phyloP scores from a whole-genome alignment of 2,888 invertebrate species.

The Drosophila meridiana region DNA sequence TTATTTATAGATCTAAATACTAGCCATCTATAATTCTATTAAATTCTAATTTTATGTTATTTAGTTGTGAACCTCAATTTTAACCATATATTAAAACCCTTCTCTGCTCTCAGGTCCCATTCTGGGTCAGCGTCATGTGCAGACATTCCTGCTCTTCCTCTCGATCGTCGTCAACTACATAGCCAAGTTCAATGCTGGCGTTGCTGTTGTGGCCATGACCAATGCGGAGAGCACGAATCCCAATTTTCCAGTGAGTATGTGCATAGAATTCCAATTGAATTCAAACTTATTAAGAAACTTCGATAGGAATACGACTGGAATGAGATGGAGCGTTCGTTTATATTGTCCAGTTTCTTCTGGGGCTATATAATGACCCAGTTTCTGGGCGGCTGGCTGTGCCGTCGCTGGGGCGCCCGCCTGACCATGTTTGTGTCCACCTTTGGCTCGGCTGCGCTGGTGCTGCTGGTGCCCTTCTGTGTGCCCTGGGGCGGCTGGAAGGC shows the following conservation, averaged over 20 bases:
- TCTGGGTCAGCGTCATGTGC: slow-evolving; percentile 88
- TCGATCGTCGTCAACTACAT: slow-evolving; percentile 88
- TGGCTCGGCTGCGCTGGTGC: slow-evolving; percentile 88
- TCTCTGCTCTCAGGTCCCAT: slow-evolving; percentile 81
- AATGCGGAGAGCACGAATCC: slow-evolving; percentile 86
- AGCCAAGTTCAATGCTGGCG: slow-evolving; percentile 89
- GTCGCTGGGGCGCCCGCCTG: slow-evolving; percentile 89
- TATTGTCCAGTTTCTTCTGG: slow-evolving; percentile 92
- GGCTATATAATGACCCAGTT: slow-evolving; percentile 89
- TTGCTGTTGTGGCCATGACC: slow-evolving; percentile 91
- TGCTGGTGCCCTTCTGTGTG: slow-evolving; percentile 89
- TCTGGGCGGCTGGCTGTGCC: slow-evolving; percentile 89
- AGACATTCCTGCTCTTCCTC: slow-evolving; percentile 87
- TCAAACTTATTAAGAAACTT: background rate
- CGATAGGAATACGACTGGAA: slow-evolving; percentile 85
- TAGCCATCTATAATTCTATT: too few species aligned
- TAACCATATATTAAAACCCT: too few species aligned
- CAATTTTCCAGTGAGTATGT: slow-evolving; percentile 85
- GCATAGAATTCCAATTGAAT: too few species aligned
- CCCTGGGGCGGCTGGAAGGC: slow-evolving; percentile 87
- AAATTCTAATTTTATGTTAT: too few species aligned
- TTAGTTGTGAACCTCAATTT: too few species aligned
- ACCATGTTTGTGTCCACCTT: slow-evolving; percentile 87
- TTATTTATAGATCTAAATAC: too few species aligned
- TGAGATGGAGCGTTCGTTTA: slow-evolving; percentile 86